phyloP scores from a whole-genome alignment of 2,888 invertebrate species.

The Chrysotoxum bicinctum region DNA sequence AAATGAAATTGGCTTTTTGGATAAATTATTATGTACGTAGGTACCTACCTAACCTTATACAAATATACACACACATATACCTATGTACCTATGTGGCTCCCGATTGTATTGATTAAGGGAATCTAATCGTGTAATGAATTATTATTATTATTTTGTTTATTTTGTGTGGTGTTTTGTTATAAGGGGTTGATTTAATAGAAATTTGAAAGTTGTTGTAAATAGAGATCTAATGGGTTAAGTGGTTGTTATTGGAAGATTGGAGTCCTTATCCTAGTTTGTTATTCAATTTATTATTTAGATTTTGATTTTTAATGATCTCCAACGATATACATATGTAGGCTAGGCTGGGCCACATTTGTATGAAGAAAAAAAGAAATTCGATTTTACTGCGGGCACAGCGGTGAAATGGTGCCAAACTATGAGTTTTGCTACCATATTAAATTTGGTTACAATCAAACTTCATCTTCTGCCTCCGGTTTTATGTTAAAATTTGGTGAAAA shows the following conservation, averaged over 20 bases:
- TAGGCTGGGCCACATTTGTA: too few relatives aligned
- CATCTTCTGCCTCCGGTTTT: too few relatives aligned
- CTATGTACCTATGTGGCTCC: not conserved
- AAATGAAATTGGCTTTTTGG: constrained; percentile 24
- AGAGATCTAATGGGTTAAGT: constrained; percentile 1
- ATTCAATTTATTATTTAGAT: not conserved
- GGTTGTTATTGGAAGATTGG: not conserved
- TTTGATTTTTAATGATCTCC: not conserved
- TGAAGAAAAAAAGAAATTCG: too few relatives aligned
- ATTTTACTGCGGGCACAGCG: too few relatives aligned
- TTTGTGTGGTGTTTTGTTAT: constrained; percentile 8
- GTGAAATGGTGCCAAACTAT: too few relatives aligned
- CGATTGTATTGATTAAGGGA: constrained; percentile 30
- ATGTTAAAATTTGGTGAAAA: too few relatives aligned
- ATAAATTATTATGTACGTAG: not conserved
- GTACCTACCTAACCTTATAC: not conserved
- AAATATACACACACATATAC: not conserved
- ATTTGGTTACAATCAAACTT: too few relatives aligned
- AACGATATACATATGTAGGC: not conserved
- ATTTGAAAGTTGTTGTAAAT: constrained; percentile 7
- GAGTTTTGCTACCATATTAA: too few relatives aligned
- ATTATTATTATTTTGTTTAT: constrained; percentile 27
- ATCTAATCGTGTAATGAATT: constrained; percentile 28
- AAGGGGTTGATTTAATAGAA: not conserved
- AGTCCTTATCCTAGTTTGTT: not conserved